Base-by-base conservation (phyloP, 37 sponge, comb jelly and placozoan species). In the Hormiphora californensis region DNA sequence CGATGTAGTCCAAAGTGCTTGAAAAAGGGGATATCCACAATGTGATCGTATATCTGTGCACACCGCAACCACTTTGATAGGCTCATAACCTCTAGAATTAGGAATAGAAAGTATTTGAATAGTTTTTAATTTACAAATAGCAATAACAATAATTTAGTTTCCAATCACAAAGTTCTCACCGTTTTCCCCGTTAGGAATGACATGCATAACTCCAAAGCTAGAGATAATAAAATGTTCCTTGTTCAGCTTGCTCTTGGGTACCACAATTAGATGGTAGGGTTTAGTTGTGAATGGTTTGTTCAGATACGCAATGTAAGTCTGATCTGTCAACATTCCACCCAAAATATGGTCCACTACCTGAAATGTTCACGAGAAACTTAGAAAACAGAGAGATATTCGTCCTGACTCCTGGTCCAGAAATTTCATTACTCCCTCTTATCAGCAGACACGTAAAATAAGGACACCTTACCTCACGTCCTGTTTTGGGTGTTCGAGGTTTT, bases 271-370 rank as follows among this genome's bases (percentile, higher is more conserved):
- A 30, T 73, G 31, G 35, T 73, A 73, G 81, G 81, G 81, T 19
- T 36, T 19, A 51, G 81, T 73, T 1, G 81, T 44, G 81, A 44
- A 44, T 23, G 81, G 81, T 41, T 73, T 73, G 81, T 73, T 73
- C 39, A 73, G 81, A 51, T 73, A 73, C 49, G 81, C 81, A 28
- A 73, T 73, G 46, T 41, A 73, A 12, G 81, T 73, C 36, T 73
- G 81, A 1, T 43, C 21, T 1, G 46, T 73, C 27, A 73, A 28
- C 81, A 73, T 73, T 4, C 81, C 81, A 3, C 46, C 40, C 23
- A 73, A 33, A 17, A 73, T 73, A 46, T 73, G 81, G 35, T 73
- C 81, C 25, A 73, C 81, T 17, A 73, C 81, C 81, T 73, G 81
- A 19, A 27, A 31, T 7, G 5, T 15, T 46, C 51, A 46, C 51